phyloP scores from a whole-genome alignment of 2,113 vertebrate species.

The Ciconia boyciana region DNA sequence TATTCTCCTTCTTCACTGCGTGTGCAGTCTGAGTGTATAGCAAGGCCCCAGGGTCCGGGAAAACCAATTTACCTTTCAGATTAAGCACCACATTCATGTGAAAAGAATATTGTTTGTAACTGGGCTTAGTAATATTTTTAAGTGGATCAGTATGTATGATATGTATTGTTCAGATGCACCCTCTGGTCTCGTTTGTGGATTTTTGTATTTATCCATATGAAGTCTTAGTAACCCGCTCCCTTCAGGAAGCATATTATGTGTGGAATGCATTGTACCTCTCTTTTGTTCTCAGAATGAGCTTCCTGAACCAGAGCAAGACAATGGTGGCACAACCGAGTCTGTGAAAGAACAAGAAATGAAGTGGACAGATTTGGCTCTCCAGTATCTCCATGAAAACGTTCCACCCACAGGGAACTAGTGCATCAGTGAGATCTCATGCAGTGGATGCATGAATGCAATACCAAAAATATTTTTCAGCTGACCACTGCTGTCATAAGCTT shows the following conservation, averaged over 20 bases:
- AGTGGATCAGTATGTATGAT: neutral
- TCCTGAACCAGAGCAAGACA: slow-evolving; percentile 97
- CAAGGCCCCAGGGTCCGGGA: neutral
- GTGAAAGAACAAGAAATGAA: slow-evolving; percentile 99
- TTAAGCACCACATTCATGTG: neutral
- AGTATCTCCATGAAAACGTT: slow-evolving; percentile 93
- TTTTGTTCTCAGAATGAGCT: slow-evolving; percentile 86
- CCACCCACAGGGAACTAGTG: slow-evolving; percentile 80
- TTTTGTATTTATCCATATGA: neutral
- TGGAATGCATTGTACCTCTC: neutral
- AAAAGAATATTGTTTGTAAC: neutral
- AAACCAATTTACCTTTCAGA: slow-evolving; percentile 9
- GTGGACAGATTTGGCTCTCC: slow-evolving; percentile 94
- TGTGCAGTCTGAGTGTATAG: neutral
- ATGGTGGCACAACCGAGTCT: slow-evolving; percentile 93
- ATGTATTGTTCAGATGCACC: neutral
- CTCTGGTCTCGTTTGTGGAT: neutral
- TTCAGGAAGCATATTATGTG: neutral
- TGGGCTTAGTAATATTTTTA: neutral
- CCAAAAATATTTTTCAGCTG: neutral
- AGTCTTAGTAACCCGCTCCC: neutral
- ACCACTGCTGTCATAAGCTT: neutral
- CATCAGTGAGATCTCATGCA: neutral
- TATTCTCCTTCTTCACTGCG: neutral
- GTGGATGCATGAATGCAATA: neutral